Evolutionary conservation across 2,797 vertebrate genomes (phyloP).

Genomic region (Psittacula derbiana): DNA sequence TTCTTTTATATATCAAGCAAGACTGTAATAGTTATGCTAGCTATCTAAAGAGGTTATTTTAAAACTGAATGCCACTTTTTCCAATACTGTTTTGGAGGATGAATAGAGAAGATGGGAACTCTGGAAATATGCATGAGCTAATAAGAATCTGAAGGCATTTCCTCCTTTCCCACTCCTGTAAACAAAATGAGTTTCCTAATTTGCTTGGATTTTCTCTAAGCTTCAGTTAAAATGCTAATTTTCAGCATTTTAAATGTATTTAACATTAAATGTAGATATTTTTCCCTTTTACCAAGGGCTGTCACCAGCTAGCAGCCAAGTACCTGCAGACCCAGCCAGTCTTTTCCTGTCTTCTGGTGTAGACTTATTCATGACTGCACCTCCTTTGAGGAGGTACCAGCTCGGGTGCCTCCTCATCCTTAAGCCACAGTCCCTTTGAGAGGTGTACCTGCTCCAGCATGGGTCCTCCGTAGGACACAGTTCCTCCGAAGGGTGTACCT

Average conservation of each 20-base stretch:
- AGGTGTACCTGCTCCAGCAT: not conserved
- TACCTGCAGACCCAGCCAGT: not conserved
- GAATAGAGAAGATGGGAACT: not conserved
- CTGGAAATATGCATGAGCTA: not conserved
- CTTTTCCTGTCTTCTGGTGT: not conserved
- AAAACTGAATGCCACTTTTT: not conserved
- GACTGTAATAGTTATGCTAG: not conserved
- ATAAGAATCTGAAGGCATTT: not conserved
- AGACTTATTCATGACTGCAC: not conserved
- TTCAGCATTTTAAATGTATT: not conserved
- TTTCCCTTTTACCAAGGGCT: not conserved
- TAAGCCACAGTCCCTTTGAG: not conserved
- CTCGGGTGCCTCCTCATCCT: fast-evolving
- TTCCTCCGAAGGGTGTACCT: not conserved
- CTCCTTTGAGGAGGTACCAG: not conserved
- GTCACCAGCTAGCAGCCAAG: not conserved
- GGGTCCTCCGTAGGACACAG: fast-evolving
- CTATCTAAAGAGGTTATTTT: not conserved
- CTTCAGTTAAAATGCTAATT: not conserved
- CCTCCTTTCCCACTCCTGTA: not conserved
- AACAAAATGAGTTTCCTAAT: not conserved
- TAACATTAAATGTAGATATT: not conserved
- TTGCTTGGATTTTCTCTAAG: not conserved
- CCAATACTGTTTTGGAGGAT: not conserved
- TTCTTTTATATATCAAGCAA: not conserved